Conservation (phyloP, 2,888 invertebrate genomes). For the Ligdia adustata region DNA sequence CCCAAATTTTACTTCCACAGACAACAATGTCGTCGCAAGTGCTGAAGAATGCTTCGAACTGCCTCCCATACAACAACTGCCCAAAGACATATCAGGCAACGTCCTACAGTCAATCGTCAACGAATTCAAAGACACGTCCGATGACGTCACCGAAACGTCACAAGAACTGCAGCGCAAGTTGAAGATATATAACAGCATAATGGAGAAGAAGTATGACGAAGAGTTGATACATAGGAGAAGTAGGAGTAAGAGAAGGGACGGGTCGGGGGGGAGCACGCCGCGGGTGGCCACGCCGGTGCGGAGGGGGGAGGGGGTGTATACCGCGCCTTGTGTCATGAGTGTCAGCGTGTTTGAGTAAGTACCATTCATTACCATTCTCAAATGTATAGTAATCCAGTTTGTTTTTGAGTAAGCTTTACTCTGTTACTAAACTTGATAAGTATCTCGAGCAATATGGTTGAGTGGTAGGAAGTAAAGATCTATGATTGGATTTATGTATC, state of each 20-base stretch:
- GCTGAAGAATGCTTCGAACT: slow-evolving; percentile 91
- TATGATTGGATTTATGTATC: too few species aligned
- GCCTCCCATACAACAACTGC: slow-evolving; percentile 83
- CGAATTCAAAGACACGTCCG: slow-evolving; percentile 67
- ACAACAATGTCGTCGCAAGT: slow-evolving; percentile 61
- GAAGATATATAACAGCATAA: slow-evolving; percentile 88
- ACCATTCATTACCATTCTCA: neutral
- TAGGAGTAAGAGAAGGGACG: slow-evolving; percentile 62
- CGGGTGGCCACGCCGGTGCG: slow-evolving; percentile 54
- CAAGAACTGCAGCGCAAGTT: slow-evolving; percentile 79
- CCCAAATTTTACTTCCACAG: too few species aligned
- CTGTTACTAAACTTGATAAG: too few species aligned
- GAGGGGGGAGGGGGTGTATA: slow-evolving; percentile 50
- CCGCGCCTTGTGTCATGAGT: slow-evolving; percentile 65
- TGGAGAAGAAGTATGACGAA: slow-evolving; percentile 88
- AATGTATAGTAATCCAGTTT: too few species aligned
- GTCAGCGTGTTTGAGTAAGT: slow-evolving; percentile 61
- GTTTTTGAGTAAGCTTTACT: too few species aligned
- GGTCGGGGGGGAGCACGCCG: slow-evolving; percentile 60
- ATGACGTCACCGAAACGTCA: slow-evolving; percentile 52
- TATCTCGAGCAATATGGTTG: too few species aligned
- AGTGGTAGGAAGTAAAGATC: too few species aligned
- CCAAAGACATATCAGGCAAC: slow-evolving; percentile 69
- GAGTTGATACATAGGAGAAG: slow-evolving; percentile 86
- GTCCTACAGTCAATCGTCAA: slow-evolving; percentile 74